Base-by-base conservation (phyloP, 1,140 invertebrate species). In the Ceratosolen solmsi region DNA sequence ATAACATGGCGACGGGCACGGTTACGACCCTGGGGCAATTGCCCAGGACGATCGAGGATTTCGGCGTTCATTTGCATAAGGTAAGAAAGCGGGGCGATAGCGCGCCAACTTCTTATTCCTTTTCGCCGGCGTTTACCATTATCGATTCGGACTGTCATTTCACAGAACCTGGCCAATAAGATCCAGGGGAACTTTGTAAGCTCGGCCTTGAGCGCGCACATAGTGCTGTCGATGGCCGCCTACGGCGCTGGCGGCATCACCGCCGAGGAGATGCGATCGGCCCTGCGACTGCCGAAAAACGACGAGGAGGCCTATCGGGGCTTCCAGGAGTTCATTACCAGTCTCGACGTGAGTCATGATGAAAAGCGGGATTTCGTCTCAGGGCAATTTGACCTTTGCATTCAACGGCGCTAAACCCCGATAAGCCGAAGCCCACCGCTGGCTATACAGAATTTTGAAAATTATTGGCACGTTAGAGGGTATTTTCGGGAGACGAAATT, bases 201-300 rank as follows among this genome's bases (percentile, higher is more conserved):
- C 22, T 91, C 90, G 30, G 87, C 89, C 0, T 78, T 90, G 17
- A 90, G 89, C 75, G 85, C 88, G 9, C 83, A 89, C 54, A 38
- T 88, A 8, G 88, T 88, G 22, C 83, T 88, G n/a, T 83, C 86
- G 0, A 87, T 88, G 85, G 83, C 85, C 54, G 77, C 83, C 70
- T 86, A 75, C 74, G 87, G 87, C 38, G 81, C 87, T 38, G 15
- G 73, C 49, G 86, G 85, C 27, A 83, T 17, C 13, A 87, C 86
- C 22, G 82, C 65, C 27, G 63, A 84, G 71, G 73, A 84, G 56
- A 85, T 88, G 80, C 56, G 80, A 1, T 33, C 80, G 1, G 63
- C 51, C 4, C 72, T 88, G 0, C 74, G 71, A 65, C 79, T 87
- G 58, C 63, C 77, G 9, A 49, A 33, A 9, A 63, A 78, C 15